A percentile compares a stretch with the other conserved stretches of the same genome.
phyloP scores from a whole-genome alignment of 2,113 vertebrate genomes.

The Pycnonotus jocosus region DNA sequence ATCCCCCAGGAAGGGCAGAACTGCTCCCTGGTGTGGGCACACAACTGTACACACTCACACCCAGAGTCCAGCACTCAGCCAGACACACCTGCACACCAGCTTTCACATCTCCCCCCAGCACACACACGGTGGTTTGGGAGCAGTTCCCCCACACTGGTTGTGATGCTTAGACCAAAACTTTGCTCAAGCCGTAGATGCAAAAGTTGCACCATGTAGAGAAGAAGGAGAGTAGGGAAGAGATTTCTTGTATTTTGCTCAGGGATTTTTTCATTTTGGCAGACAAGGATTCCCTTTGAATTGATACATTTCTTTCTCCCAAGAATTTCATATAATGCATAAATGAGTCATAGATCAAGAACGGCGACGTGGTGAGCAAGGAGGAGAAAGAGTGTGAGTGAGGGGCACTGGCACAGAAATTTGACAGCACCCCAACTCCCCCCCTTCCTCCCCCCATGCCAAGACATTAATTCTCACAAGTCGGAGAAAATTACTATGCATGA shows the following conservation, averaged over 20 bases:
- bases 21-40: background rate
- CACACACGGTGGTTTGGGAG: background rate
- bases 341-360: conserved; percentile 72
- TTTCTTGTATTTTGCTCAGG: background rate
- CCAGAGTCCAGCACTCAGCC: background rate
- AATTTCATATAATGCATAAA: conserved; percentile 70
- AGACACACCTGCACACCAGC: background rate
- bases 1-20: background rate
- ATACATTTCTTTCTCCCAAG: conserved; percentile 68
- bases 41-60: background rate
- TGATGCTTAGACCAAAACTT: background rate
- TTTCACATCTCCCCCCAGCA: background rate
- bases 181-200: background rate
- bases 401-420: conserved; percentile 75
- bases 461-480: conserved; percentile 99
- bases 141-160: background rate
- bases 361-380: conserved; percentile 57
- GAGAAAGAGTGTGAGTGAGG: conserved; percentile 62
- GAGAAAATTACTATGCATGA: conserved; percentile 99
- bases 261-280: conserved; percentile 23
- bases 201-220: background rate
- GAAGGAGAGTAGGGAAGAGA: background rate
- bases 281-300: conserved; percentile 67
- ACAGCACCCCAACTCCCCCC: conserved; percentile 70
- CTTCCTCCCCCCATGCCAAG: conserved; percentile 82